Conservation (phyloP, 2,797 vertebrate species). For the Enoplosus armatus region DNA sequence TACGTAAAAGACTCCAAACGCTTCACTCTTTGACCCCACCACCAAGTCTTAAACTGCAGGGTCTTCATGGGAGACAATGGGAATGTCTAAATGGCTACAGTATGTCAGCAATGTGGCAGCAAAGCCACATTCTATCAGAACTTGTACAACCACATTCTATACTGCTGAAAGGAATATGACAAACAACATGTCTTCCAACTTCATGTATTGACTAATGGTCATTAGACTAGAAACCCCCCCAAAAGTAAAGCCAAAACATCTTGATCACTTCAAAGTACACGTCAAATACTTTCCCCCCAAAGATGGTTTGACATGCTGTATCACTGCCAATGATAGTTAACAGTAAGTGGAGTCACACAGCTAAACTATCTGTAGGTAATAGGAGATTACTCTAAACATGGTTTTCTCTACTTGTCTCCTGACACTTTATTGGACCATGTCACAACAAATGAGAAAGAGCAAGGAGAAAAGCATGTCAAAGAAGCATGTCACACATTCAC, state of each 20-base stretch:
- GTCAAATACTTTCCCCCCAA: no score
- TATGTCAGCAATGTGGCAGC: background rate
- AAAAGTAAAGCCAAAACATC: no score
- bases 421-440: background rate
- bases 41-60: background rate
- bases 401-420: background rate
- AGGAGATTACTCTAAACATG: background rate
- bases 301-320: background rate
- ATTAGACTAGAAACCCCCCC: no score
- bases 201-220: background rate
- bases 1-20: background rate
- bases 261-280: no score
- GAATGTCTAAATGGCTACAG: background rate
- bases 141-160: background rate
- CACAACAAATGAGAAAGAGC: background rate
- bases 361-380: background rate
- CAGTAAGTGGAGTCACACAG: background rate
- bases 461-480: background rate
- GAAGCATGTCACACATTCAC: background rate
- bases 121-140: background rate
- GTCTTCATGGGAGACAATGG: background rate
- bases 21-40: background rate
- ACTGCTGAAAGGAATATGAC: background rate
- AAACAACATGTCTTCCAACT: background rate
- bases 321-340: background rate